Evolutionary conservation across 1,140 invertebrate species (phyloP).

Genomic region (Drosophila parabipectinata): DNA sequence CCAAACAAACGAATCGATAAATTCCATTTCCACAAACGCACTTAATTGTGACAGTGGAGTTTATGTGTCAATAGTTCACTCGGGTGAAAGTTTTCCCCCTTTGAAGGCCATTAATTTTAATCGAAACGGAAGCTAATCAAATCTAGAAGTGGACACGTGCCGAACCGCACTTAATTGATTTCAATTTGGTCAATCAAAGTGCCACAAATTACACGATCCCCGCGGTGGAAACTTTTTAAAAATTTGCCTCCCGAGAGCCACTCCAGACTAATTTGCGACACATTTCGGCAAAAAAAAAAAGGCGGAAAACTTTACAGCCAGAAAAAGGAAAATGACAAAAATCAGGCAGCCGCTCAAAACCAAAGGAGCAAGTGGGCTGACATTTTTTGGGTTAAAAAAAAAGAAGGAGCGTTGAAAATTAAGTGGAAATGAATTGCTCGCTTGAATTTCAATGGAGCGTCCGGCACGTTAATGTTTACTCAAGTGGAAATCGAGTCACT

Average conservation of each 20-base stretch:
- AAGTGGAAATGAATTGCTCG: conserved; percentile 82
- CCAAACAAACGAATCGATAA: conserved; percentile 50
- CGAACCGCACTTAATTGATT: conserved; percentile 69
- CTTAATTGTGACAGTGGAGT: conserved; percentile 34
- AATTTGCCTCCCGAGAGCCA: conserved; percentile 72
- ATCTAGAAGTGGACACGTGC: conserved; percentile 58
- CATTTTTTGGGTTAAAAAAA: conserved; percentile 21
- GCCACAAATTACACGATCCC: conserved; percentile 64
- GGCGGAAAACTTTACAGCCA: conserved; percentile 46
- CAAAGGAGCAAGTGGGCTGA: conserved; percentile 35
- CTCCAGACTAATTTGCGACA: conserved; percentile 76
- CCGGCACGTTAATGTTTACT: conserved; percentile 81
- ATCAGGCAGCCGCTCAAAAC: conserved; percentile 48
- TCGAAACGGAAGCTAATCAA: conserved; percentile 67
- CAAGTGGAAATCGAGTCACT: conserved; percentile 80
- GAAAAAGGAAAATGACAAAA: conserved; percentile 44
- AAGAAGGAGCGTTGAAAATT: conserved; percentile 73
- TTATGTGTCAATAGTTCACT: conserved; percentile 14
- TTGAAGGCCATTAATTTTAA: conserved; percentile 67
- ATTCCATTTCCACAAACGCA: conserved; percentile 9
- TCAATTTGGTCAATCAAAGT: conserved; percentile 70
- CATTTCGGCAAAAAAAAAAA: conserved; percentile 56
- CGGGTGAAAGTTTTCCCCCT: neutral
- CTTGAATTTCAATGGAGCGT: conserved; percentile 80
- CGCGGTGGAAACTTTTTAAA: conserved; percentile 54